phyloP scores from a whole-genome alignment of 2,797 vertebrate genomes.

The Danio tinwini region DNA sequence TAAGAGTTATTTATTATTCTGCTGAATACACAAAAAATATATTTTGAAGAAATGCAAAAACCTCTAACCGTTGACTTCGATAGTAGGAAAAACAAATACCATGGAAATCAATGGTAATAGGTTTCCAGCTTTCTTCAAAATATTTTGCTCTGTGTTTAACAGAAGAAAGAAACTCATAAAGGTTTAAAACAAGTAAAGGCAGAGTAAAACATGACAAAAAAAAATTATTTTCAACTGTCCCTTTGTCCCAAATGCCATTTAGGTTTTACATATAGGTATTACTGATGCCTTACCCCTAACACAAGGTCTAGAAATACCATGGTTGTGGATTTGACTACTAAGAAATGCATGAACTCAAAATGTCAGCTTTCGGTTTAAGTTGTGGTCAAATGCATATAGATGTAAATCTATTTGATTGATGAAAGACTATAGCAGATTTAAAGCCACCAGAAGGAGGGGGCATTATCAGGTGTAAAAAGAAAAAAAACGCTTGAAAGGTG shows the following conservation, averaged over 20 bases:
- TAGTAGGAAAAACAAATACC: too few species aligned
- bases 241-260: not conserved
- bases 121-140: too few species aligned
- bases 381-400: not conserved
- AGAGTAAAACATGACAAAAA: too few species aligned
- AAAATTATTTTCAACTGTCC: too few species aligned
- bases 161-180: too few species aligned
- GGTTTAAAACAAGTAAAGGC: too few species aligned
- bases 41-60: too few species aligned
- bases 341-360: not conserved
- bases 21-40: too few species aligned
- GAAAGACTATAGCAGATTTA: not conserved
- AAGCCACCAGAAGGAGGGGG: not conserved
- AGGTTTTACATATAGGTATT: not conserved
- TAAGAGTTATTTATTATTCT: too few species aligned
- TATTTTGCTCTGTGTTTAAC: too few species aligned
- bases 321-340: not conserved
- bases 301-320: not conserved
- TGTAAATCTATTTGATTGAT: not conserved
- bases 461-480: slow-evolving; percentile 4
- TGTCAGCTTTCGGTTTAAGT: not conserved
- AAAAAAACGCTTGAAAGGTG: slow-evolving; percentile 25
- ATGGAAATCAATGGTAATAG: too few species aligned
- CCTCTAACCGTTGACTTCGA: too few species aligned
- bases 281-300: not conserved